Percentiles rank a stretch among this genome's conserved stretches.
Conservation (phyloP, 1,140 invertebrate species). For the Chrysomallon squamiferum region DNA sequence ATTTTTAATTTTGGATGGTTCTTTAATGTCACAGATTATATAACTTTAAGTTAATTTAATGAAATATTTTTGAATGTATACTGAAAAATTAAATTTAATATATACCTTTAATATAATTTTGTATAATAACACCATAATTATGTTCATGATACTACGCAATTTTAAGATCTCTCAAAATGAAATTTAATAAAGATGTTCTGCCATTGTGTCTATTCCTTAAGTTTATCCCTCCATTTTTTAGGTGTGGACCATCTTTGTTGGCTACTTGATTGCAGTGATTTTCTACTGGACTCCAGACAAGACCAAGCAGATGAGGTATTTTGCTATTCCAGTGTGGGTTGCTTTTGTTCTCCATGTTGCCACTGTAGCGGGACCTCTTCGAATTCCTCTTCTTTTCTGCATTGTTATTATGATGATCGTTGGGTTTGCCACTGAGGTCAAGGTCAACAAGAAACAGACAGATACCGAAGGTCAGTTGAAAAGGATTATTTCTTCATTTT, state of each 20-base stretch:
- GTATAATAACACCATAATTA: too few relatives aligned
- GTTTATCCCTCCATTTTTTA: constrained; percentile 35
- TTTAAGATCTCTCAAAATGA: too few relatives aligned
- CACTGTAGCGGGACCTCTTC: constrained; percentile 62
- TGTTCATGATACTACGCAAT: too few relatives aligned
- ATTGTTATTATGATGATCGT: constrained; percentile 61
- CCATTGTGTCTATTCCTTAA: too few relatives aligned
- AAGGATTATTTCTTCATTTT: neutral
- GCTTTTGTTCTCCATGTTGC: constrained; percentile 60
- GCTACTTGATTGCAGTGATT: constrained; percentile 51
- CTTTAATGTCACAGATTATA: too few relatives aligned
- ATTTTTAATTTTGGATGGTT: too few relatives aligned
- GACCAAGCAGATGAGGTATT: constrained; percentile 29
- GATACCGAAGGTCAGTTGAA: constrained; percentile 8
- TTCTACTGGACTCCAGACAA: constrained; percentile 55
- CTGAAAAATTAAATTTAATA: too few relatives aligned
- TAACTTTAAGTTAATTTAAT: too few relatives aligned
- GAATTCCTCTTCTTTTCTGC: constrained; percentile 62
- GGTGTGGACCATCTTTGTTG: constrained; percentile 56
- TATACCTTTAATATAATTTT: too few relatives aligned
- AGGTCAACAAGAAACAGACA: constrained; percentile 23
- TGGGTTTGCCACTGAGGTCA: constrained; percentile 56
- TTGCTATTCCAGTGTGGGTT: constrained; percentile 62
- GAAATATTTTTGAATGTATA: too few relatives aligned
- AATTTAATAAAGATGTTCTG: too few relatives aligned